Evolutionary conservation across 2,888 invertebrate species (phyloP), one percentile per base, ranked within the genome.

Genomic region (Drosophila quasianomalipes): DNA sequence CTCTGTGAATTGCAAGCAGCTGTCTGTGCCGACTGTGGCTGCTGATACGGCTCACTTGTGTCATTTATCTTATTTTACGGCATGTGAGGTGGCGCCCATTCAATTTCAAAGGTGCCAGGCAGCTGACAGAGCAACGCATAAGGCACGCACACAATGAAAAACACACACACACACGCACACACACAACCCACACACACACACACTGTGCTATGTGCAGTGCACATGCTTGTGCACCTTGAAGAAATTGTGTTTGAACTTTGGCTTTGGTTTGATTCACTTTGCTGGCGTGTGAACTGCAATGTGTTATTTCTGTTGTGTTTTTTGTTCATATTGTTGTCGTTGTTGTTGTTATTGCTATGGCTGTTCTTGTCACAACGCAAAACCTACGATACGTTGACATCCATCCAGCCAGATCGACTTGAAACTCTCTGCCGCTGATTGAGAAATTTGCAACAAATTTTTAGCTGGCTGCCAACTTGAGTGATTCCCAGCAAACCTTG

Each of bases 201-300:
- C 47, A 1, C 1, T 16, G 26, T 9, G 14, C 4, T 41, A 22
- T 58, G 39, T 52, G 49, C 55, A 68, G 41, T 74, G 89, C 74
- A 82, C 76, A 73, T 79, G 74, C 73, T 73, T 76, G 55, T 76
- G 89, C 84, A 89, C 86, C 81, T 89, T 90, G 86, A 87, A 86
- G 87, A 83, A 89, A 86, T 86, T 90, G 89, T 89, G 91, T 86
- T 86, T 86, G 89, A 90, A 89, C 85, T 90, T 89, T 89, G 87
- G 74, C 91, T 86, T 86, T 89, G 85, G 89, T 79, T 90, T 80
- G 78, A 81, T 84, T 78, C 75, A 64, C 68, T 83, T 74, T 83
- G 80, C 71, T 63, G 73, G 79, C 79, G 71, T 87, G 85, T 73
- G 82, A 84, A 82, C 79, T 84, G 79, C 82, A 83, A 74, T 86